Evolutionary conservation across 1,140 invertebrate species (phyloP).

Genomic region (Diachasma alloeum): DNA sequence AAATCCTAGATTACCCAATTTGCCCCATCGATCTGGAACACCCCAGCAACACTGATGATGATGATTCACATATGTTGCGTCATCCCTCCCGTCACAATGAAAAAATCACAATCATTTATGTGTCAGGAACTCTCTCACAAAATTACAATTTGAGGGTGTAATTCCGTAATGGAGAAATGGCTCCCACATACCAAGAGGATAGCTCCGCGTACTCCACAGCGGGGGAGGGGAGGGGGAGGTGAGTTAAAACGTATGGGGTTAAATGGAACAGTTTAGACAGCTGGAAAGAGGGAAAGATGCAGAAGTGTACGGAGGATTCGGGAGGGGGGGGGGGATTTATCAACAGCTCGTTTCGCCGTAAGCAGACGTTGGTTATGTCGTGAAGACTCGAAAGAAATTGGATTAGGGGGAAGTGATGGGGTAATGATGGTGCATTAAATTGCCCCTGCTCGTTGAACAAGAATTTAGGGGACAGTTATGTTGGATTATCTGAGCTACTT

Average conservation of each 20-base stretch:
- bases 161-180: constrained; percentile 61
- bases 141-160: constrained; percentile 65
- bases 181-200: constrained; percentile 55
- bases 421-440: constrained; percentile 62
- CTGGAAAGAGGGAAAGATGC: constrained; percentile 34
- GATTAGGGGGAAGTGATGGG: constrained; percentile 59
- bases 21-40: no score
- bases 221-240: constrained; percentile 24
- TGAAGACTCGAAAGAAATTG: constrained; percentile 54
- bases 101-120: constrained; percentile 42
- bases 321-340: constrained; percentile 49
- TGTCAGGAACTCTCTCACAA: constrained; percentile 48
- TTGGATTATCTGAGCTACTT: no score
- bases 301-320: constrained; percentile 10
- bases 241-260: constrained; percentile 19
- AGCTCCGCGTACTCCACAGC: background rate
- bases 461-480: constrained; percentile 54
- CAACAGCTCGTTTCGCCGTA: constrained; percentile 60
- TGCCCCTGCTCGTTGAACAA: constrained; percentile 58
- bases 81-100: constrained; percentile 30
- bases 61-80: background rate
- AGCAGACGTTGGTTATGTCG: constrained; percentile 59
- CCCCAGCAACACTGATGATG: no score
- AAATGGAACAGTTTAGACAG: constrained; percentile 8
- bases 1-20: no score